Percentiles rank a stretch among this genome's conserved stretches.
phyloP scores from a whole-genome alignment of 2,888 invertebrate species.

The Lordiphosa fenestrarum region DNA sequence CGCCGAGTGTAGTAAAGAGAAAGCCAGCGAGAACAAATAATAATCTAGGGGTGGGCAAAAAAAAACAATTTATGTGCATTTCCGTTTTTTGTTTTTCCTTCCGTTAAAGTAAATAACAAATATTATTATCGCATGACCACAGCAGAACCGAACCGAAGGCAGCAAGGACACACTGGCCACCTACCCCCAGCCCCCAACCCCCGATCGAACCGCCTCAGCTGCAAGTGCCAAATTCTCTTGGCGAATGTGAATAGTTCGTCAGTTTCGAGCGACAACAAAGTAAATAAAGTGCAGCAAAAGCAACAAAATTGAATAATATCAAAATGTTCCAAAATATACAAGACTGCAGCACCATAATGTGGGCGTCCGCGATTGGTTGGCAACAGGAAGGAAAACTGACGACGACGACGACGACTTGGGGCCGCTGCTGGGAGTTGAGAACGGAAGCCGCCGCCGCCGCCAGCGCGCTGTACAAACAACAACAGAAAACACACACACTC shows the following conservation, averaged over 20 bases:
- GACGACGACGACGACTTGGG: background rate
- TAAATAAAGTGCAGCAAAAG: conserved; percentile 22
- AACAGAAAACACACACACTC: conserved; percentile 21
- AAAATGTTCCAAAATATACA: conserved; percentile 50
- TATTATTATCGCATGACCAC: conserved; percentile 77
- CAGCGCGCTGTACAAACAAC: conserved; percentile 36
- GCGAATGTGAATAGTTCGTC: conserved; percentile 39
- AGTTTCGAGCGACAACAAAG: conserved; percentile 33
- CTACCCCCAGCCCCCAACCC: too few relatives aligned
- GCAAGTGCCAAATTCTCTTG: conserved; percentile 26
- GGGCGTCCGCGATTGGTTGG: conserved; percentile 5
- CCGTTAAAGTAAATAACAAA: conserved; percentile 79
- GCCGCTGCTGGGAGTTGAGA: conserved; percentile 20
- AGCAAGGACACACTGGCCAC: conserved; percentile 20
- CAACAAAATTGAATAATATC: conserved; percentile 33
- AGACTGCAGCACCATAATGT: conserved; percentile 3
- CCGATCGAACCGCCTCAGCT: background rate
- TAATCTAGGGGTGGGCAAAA: conserved; percentile 49
- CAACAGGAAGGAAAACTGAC: conserved; percentile 23
- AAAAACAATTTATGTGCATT: conserved; percentile 79
- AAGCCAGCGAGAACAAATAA: conserved; percentile 39
- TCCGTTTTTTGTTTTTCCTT: conserved; percentile 77
- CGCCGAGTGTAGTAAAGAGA: conserved; percentile 9
- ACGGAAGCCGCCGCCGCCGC: conserved; percentile 53
- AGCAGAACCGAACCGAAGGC: conserved; percentile 26